Base-by-base conservation (phyloP, 1,140 invertebrate species). In the Phthorimaea operculella region DNA sequence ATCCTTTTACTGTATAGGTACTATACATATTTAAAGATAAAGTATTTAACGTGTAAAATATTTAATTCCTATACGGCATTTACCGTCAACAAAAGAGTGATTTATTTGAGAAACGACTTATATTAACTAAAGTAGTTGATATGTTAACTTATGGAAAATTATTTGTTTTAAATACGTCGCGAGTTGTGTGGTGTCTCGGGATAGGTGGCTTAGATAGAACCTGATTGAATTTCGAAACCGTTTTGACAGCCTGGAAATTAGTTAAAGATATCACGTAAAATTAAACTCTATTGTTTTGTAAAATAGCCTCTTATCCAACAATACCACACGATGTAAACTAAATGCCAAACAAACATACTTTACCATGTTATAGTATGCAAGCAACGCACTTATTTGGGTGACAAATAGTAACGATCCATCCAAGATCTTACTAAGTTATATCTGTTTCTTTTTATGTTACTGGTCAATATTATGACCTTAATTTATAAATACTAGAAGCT, bases 41-140 rank as follows among this genome's bases (percentile, higher is more conserved):
- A 74, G 63, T 79, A 79, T 81, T 76, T 77, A 77, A 78, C 64
- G 57, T 68, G 60, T 74, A 70, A 72, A 70, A 70, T 79, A 74
- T 78, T 63, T 75, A 76, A 84, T 81, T 84, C 81, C 81, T 84
- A 74, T 68, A 81, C 73, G 79, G 81, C 81, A 84, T 84, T 84
- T 84, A 84, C 77, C 76, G 76, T 83, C 72, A 76, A 76, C 70
- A 70, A 72, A 71, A 66, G 74, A 82, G 80, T 82, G 78, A 80
- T 80, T 73, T 72, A 62, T 70, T 70, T 62, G 64, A 66, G 62
- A 71, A 76, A 71, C 67, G 70, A 74, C 63, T 76, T 79, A 76
- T 83, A 72, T 77, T 67, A 79, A 79, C 58, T 73, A 70, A 76
- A 70, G 55, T 81, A 73, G 72, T 70, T 66, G 60, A 71, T 74